phyloP scores from a whole-genome alignment of 2,888 invertebrate species.

The Omphaloscelis lunosa region DNA sequence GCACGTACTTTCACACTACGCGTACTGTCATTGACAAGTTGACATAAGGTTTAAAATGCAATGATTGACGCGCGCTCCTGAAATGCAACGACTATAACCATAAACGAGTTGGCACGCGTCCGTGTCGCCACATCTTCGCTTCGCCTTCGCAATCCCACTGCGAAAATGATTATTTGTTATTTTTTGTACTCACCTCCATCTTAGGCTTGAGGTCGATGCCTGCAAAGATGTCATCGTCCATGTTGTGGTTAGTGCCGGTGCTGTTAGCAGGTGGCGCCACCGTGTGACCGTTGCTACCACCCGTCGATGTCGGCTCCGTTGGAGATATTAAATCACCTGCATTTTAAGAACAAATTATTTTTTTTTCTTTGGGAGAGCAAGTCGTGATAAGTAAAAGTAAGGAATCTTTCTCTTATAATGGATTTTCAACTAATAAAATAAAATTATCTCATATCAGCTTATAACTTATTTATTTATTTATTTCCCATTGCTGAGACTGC shows the following conservation, averaged over 20 bases:
- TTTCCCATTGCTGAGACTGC: background rate
- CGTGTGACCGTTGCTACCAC: constrained; percentile 71
- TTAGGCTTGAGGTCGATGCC: constrained; percentile 94
- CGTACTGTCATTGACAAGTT: background rate
- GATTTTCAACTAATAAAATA: background rate
- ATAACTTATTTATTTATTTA: too few species aligned
- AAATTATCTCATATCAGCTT: background rate
- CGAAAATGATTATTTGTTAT: too few species aligned
- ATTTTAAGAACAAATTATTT: background rate
- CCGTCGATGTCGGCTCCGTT: constrained; percentile 85
- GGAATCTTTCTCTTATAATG: background rate
- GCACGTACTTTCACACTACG: too few species aligned
- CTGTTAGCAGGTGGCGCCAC: constrained; percentile 82
- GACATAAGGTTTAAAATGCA: background rate
- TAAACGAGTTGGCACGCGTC: background rate
- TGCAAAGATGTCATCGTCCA: constrained; percentile 93
- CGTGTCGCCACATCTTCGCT: background rate
- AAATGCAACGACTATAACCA: background rate
- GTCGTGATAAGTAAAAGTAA: background rate
- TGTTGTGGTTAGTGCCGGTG: constrained; percentile 84
- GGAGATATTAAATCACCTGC: constrained; percentile 86
- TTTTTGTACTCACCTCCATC: constrained; percentile 86
- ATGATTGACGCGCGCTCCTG: background rate
- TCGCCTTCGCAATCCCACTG: background rate
- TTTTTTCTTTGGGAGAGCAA: background rate